A percentile compares a stretch with the other conserved stretches of the same genome.
phyloP scores from a whole-genome alignment of 2,113 vertebrate species.

The Thamnaconus septentrionalis region DNA sequence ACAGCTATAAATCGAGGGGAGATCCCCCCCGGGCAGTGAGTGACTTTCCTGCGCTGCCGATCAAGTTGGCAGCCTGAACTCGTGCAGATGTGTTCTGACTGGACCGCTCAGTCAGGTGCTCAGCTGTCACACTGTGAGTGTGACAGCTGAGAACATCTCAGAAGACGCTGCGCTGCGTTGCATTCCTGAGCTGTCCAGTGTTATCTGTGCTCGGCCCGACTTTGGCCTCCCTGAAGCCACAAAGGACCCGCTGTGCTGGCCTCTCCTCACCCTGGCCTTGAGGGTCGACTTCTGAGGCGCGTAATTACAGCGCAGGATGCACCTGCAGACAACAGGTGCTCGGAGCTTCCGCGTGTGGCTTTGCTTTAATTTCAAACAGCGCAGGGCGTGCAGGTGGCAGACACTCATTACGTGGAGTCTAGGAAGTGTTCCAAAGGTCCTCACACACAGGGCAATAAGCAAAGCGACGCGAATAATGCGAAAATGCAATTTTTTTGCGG shows the following conservation, averaged over 20 bases:
- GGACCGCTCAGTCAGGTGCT: conserved; percentile 5
- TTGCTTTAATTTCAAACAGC: neutral
- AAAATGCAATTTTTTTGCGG: no score
- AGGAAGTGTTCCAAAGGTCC: no score
- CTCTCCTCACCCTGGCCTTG: conserved; percentile 32
- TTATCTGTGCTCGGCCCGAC: conserved; percentile 61
- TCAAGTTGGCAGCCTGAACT: conserved; percentile 21
- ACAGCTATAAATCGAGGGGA: conserved; percentile 4
- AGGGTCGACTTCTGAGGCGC: conserved; percentile 39
- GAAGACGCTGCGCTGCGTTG: conserved; percentile 40
- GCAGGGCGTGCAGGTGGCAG: neutral
- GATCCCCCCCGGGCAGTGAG: neutral
- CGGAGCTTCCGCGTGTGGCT: neutral
- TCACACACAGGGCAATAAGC: no score
- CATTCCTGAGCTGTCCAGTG: conserved; percentile 72
- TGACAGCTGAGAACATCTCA: conserved; percentile 29
- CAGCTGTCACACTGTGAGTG: conserved; percentile 17
- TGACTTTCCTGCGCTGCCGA: no score
- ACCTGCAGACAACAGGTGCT: conserved; percentile 73
- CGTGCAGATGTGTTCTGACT: conserved; percentile 20
- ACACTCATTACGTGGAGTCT: neutral
- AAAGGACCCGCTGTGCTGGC: conserved; percentile 66
- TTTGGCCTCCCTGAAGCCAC: conserved; percentile 54
- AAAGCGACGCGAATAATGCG: no score
- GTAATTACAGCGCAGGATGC: conserved; percentile 59